phyloP scores from a whole-genome alignment of 2,888 invertebrate genomes.

The Dioctria linearis region DNA sequence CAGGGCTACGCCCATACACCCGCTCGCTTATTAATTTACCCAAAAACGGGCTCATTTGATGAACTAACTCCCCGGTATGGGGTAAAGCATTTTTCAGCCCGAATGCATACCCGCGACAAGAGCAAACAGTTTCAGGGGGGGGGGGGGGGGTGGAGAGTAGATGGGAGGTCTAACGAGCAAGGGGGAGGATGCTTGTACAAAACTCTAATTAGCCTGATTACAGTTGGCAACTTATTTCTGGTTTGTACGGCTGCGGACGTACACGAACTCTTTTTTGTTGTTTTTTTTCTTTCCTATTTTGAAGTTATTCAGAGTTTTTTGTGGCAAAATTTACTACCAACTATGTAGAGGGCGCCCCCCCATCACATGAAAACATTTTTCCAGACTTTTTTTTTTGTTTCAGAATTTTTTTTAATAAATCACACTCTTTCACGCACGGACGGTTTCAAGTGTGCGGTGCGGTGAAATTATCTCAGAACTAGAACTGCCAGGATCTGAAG shows the following conservation, averaged over 20 bases:
- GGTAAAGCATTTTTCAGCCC: not conserved
- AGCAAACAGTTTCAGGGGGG: too few species aligned
- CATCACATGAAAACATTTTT: not conserved
- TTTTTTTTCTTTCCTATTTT: not conserved
- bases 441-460: not conserved
- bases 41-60: conserved; percentile 12
- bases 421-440: conserved; percentile 25
- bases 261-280: not conserved
- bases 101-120: not conserved
- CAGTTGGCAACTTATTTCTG: conserved; percentile 14
- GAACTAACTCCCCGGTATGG: not conserved
- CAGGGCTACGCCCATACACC: not conserved
- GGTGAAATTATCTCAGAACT: conserved; percentile 24
- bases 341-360: not conserved
- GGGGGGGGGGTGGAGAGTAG: not conserved
- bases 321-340: conserved; percentile 6
- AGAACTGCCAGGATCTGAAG: conserved; percentile 4
- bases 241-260: not conserved
- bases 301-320: not conserved
- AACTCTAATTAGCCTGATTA: conserved; percentile 43
- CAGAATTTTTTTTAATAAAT: conserved; percentile 27
- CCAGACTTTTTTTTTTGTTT: conserved; percentile 10
- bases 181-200: conserved; percentile 22
- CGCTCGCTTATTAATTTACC: conserved; percentile 25
- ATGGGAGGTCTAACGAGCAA: conserved; percentile 10